Base-by-base conservation (phyloP, 64 coral and sea anemone genomes). In the Porites australiensis region DNA sequence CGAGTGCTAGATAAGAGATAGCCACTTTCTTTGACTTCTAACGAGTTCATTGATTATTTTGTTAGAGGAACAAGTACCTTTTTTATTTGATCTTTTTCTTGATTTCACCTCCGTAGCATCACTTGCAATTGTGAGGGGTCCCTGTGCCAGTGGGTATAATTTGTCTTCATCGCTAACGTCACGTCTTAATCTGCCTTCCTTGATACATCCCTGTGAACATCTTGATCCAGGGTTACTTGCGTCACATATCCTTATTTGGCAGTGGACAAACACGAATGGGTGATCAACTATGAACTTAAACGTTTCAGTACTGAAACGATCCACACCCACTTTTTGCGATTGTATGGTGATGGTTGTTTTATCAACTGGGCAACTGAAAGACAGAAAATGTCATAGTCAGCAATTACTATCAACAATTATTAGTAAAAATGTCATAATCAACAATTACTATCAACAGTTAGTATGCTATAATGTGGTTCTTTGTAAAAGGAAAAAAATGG, bases 221-320 rank as follows among this genome's bases (percentile, higher is more conserved):
- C 73, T 74, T 10, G 72, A 74, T 12, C 14, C 49, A 5, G 12
- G 37, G 44, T 74, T 49, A 0, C 15, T 15, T 74, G 72, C 37
- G 45, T 74, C 45, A 74, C 72, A 74, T 14, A 74, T 74, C 72
- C 72, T 74, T 49, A 74, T 74, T 3, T 74, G 72, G 72, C 72
- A 74, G 45, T 74, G 72, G 45, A 49, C 12, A 74, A 74, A 74
- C 43, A 74, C 72, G 45, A 74, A 74, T 49, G 72, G 72, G 45
- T 74, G 72, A 74, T 74, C 72, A 74, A 44, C 68, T 44, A 71
- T 71, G 68, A 71, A 71, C 68, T 71, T 71, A 23, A 71, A 71
- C 8, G 19, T 21, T 74, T 74, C 72, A 0, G 45, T 74, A 5
- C 6, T 2, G 72, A 74, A 74, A 8, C 72, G 37, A 45, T 43